Conservation (phyloP, 30 jellyfish, hydroid and myxozoan genomes). For the Chironex yamaguchii region DNA sequence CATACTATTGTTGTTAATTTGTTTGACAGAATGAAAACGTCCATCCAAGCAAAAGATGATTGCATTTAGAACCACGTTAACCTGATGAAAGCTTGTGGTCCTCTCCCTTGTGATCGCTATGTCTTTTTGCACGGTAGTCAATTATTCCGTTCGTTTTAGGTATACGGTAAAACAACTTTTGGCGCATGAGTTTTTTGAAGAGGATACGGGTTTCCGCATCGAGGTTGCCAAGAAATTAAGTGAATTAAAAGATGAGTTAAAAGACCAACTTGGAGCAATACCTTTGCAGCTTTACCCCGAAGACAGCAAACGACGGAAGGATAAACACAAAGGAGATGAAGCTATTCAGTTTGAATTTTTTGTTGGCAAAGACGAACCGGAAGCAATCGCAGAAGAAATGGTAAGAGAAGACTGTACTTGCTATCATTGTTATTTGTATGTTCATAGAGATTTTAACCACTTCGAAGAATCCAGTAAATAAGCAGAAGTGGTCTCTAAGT, state of each 20-base stretch:
- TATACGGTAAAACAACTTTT: conserved; percentile 86
- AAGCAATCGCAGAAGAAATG: conserved; percentile 93
- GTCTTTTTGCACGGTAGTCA: neutral
- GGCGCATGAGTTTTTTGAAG: conserved; percentile 86
- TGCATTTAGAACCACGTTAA: too few relatives aligned
- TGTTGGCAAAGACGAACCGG: conserved; percentile 96
- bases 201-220: conserved; percentile 86
- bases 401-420: conserved; percentile 53
- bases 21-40: too few relatives aligned
- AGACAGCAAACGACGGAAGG: conserved; percentile 84
- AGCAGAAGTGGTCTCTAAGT: too few relatives aligned
- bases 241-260: conserved; percentile 85
- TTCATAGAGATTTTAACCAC: too few relatives aligned
- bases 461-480: too few relatives aligned
- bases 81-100: too few relatives aligned
- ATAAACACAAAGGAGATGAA: conserved; percentile 96
- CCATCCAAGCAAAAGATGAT: too few relatives aligned
- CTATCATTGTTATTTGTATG: too few relatives aligned
- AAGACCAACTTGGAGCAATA: conserved; percentile 13
- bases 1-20: too few relatives aligned
- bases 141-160: conserved; percentile 51
- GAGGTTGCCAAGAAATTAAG: conserved; percentile 89
- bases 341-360: conserved; percentile 92
- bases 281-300: conserved; percentile 91
- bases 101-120: neutral